A percentile compares a stretch with the other conserved stretches of the same genome.
These are phyloP conservation scores for Lepetodrilus schrolli DNA, from an alignment of 2,888 invertebrate genomes.

Conservation along the genomic window DNA sequence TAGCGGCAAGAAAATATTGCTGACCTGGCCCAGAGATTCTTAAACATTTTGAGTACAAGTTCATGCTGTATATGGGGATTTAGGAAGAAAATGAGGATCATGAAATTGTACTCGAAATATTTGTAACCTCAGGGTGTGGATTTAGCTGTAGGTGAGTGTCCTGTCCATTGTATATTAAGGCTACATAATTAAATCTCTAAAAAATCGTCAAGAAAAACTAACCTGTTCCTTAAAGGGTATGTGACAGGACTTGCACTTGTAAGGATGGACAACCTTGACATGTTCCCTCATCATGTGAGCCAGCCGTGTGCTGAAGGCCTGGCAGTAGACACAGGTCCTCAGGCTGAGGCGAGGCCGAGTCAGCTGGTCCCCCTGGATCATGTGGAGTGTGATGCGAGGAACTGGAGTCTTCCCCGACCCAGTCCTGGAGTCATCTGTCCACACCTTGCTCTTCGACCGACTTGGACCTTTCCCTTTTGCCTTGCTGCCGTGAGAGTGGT, in stretches of 20 bases:
- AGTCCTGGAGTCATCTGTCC: neutral
- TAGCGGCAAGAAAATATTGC: no score
- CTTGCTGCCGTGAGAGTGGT: no score
- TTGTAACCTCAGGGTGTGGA: no score
- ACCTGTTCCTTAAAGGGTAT: constrained; percentile 5
- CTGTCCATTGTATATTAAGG: no score
- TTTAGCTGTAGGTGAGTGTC: no score
- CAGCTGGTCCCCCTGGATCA: neutral
- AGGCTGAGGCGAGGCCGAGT: neutral
- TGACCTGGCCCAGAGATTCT: no score
- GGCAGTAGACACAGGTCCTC: constrained; percentile 8
- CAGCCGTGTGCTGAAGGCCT: constrained; percentile 16
- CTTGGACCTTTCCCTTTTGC: neutral
- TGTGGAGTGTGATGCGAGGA: constrained; percentile 23
- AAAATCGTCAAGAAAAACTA: neutral
- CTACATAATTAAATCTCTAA: no score
- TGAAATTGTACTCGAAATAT: no score
- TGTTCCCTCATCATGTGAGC: constrained; percentile 10
- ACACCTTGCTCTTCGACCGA: no score
- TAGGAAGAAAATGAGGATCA: no score
- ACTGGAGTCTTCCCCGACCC: neutral
- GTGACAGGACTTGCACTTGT: constrained; percentile 8
- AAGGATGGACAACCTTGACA: neutral
- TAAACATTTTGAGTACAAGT: no score
- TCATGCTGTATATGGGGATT: no score